phyloP scores from a whole-genome alignment of 1,140 invertebrate genomes.

The Drosophila takahashii region DNA sequence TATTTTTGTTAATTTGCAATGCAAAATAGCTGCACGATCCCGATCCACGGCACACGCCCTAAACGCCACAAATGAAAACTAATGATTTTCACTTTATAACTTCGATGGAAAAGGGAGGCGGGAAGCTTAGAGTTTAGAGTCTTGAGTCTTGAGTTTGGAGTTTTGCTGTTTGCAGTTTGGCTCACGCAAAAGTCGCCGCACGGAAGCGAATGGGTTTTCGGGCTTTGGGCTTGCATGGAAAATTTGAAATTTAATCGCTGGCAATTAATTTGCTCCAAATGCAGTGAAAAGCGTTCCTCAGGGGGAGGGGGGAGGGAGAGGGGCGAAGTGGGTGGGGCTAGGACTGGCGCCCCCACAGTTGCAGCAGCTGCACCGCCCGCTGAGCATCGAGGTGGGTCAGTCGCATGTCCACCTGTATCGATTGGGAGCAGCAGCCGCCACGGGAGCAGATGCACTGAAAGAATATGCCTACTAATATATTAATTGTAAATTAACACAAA shows the following conservation, averaged over 20 bases:
- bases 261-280: constrained; percentile 80
- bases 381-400: constrained; percentile 74
- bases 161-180: not conserved
- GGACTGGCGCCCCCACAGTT: constrained; percentile 57
- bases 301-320: not conserved
- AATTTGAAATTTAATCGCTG: constrained; percentile 83
- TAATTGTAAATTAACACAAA: no score
- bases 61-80: constrained; percentile 80
- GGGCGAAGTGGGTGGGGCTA: constrained; percentile 19
- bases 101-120: constrained; percentile 1
- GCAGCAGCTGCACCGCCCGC: constrained; percentile 63
- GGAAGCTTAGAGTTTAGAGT: not conserved
- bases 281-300: constrained; percentile 41
- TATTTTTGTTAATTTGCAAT: constrained; percentile 69
- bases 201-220: constrained; percentile 62
- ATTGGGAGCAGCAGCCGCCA: constrained; percentile 54
- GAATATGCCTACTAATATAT: not conserved
- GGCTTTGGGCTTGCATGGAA: constrained; percentile 69
- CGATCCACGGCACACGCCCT: constrained; percentile 61
- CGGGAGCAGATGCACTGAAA: constrained; percentile 18
- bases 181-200: constrained; percentile 73
- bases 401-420: constrained; percentile 79
- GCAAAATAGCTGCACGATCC: constrained; percentile 77
- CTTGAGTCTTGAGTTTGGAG: not conserved
- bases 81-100: constrained; percentile 77